Evolutionary conservation across 1,140 invertebrate genomes (phyloP).

Genomic region (Halesus radiatus): DNA sequence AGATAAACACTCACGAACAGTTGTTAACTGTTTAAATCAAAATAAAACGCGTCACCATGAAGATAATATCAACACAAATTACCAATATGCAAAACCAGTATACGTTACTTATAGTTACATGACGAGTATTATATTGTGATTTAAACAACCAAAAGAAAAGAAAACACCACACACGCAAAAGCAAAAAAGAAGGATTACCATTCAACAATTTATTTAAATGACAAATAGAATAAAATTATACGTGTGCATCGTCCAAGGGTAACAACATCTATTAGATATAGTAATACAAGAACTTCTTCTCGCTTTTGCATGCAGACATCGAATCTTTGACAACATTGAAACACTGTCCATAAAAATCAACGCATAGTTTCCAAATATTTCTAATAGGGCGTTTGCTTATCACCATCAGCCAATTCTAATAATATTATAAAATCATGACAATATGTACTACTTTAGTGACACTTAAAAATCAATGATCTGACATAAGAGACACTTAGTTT

Average conservation of each 20-base stretch:
- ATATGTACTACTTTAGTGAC: too few relatives aligned
- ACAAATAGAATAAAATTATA: constrained; percentile 32
- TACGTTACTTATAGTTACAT: too few relatives aligned
- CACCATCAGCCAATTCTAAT: too few relatives aligned
- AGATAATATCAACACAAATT: not conserved
- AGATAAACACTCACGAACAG: constrained; percentile 2
- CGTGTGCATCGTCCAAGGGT: constrained; percentile 21
- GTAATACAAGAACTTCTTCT: constrained; percentile 40
- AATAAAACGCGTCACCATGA: constrained; percentile 7
- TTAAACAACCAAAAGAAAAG: not conserved
- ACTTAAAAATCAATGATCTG: not conserved
- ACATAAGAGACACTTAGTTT: not conserved
- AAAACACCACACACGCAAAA: constrained; percentile 48
- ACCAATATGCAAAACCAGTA: too few relatives aligned
- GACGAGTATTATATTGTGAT: not conserved
- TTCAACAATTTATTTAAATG: constrained; percentile 33
- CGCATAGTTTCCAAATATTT: not conserved
- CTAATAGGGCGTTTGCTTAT: too few relatives aligned
- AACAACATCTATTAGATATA: constrained; percentile 40
- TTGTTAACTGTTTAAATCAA: not conserved
- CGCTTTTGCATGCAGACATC: constrained; percentile 50
- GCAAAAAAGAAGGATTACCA: constrained; percentile 50
- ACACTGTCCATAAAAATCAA: not conserved
- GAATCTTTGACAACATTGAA: not conserved
- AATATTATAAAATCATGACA: too few relatives aligned